These are phyloP conservation scores for Pharmacophagus antenor DNA, from an alignment of 2,888 invertebrate genomes.

Conservation along the genomic window DNA sequence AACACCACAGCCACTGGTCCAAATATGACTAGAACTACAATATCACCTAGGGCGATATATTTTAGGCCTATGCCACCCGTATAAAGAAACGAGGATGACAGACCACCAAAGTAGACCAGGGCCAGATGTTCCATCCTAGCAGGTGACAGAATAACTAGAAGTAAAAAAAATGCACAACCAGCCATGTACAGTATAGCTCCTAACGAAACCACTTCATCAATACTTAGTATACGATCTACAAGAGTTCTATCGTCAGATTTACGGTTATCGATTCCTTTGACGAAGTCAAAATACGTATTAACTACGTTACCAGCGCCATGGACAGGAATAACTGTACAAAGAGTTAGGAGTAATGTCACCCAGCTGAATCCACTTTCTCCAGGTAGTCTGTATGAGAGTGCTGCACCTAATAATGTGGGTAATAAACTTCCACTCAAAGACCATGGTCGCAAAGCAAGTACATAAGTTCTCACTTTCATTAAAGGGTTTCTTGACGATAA, in stretches of 20 bases:
- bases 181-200: conserved; percentile 93
- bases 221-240: conserved; percentile 92
- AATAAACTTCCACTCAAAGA: conserved; percentile 94
- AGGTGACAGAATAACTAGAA: conserved; percentile 89
- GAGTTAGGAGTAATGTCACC: conserved; percentile 88
- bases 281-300: conserved; percentile 97
- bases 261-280: conserved; percentile 95
- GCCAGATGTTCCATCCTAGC: conserved; percentile 97
- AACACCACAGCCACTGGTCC: conserved; percentile 96
- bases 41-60: conserved; percentile 96
- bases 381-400: conserved; percentile 91
- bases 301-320: conserved; percentile 98
- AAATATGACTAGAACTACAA: conserved; percentile 94
- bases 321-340: conserved; percentile 93
- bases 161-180: conserved; percentile 91
- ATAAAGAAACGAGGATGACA: conserved; percentile 97
- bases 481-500: conserved; percentile 76
- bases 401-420: conserved; percentile 94
- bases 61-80: conserved; percentile 97
- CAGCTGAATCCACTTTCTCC: conserved; percentile 89
- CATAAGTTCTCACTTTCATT: conserved; percentile 94
- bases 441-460: conserved; percentile 95
- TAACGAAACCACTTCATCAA: conserved; percentile 89
- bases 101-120: conserved; percentile 95
- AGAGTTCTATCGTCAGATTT: conserved; percentile 96